Conservation (phyloP, 2,113 vertebrate genomes). For the Megaceryle torquata region DNA sequence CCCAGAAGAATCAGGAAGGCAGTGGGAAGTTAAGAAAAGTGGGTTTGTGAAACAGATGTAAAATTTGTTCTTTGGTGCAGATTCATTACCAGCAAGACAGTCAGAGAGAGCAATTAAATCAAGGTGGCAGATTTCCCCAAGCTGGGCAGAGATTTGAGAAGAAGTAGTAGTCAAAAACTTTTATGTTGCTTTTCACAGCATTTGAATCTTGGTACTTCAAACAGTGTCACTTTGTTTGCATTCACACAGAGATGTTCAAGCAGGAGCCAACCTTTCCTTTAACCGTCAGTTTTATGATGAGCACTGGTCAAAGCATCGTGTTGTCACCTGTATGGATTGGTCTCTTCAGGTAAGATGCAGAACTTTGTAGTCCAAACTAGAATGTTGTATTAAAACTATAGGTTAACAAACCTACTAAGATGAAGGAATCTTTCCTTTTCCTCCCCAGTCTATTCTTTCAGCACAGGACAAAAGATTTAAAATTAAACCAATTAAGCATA, state of each 20-base stretch:
- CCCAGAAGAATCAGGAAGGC: neutral
- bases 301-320: conserved; percentile 96
- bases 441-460: neutral
- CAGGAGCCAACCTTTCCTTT: conserved; percentile 91
- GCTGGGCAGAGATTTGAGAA: neutral
- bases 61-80: neutral
- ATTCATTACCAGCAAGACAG: neutral
- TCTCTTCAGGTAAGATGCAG: conserved; percentile 87
- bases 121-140: neutral
- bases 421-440: neutral
- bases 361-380: neutral
- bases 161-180: neutral
- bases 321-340: conserved; percentile 97
- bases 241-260: conserved; percentile 84
- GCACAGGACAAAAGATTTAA: neutral
- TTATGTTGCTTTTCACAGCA: neutral
- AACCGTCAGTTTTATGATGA: conserved; percentile 94
- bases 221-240: conserved; percentile 17
- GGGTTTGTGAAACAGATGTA: neutral
- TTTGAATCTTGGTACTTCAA: neutral
- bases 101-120: neutral
- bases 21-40: neutral
- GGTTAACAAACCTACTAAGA: neutral
- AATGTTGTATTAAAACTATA: neutral
- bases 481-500: neutral